Percentiles rank a stretch among this genome's conserved stretches.
Conservation (phyloP, 2,797 vertebrate species). For the Pelobates cultripes region DNA sequence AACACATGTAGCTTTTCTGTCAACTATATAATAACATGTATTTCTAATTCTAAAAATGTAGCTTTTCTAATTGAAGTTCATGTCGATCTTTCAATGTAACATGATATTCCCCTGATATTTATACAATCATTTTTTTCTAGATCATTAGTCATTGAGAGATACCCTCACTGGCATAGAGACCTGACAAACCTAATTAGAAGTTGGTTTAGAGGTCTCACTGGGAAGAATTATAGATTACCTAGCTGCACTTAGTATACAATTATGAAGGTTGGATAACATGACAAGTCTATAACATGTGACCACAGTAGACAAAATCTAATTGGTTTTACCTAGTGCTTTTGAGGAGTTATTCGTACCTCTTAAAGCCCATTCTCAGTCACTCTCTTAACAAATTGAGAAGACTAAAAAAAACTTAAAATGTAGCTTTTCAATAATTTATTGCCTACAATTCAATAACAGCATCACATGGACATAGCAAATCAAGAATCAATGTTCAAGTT, state of each 20-base stretch:
- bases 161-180: constrained; percentile 29
- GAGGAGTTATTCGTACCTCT: too few relatives aligned
- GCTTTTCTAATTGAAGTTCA: not conserved
- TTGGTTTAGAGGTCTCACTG: constrained; percentile 35
- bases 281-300: constrained; percentile 1
- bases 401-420: too few relatives aligned
- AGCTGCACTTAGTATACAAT: constrained; percentile 31
- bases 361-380: too few relatives aligned
- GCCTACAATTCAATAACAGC: too few relatives aligned
- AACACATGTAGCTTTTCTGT: not conserved
- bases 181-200: constrained; percentile 48
- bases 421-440: too few relatives aligned
- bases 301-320: not conserved
- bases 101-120: constrained; percentile 31
- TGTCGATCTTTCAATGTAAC: not conserved
- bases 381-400: too few relatives aligned
- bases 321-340: too few relatives aligned
- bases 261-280: constrained; percentile 38
- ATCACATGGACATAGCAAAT: too few relatives aligned
- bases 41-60: not conserved
- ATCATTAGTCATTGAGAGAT: constrained; percentile 33
- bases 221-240: constrained; percentile 34
- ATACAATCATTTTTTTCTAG: constrained; percentile 36
- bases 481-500: too few relatives aligned
- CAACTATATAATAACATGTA: not conserved